Conservation (phyloP, 2,797 vertebrate species). For the Liasis olivaceus region DNA sequence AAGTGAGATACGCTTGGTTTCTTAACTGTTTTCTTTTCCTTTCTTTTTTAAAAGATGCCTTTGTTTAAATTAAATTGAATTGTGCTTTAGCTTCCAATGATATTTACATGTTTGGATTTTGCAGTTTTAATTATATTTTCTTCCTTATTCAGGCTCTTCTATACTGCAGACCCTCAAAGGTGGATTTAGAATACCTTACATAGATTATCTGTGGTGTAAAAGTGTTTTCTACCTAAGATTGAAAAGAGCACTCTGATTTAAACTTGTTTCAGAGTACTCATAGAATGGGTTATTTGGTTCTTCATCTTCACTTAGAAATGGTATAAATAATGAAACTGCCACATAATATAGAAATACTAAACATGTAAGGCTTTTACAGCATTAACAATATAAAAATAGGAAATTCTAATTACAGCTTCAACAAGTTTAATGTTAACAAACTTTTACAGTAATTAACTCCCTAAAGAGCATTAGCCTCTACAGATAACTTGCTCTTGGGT, state of each 20-base stretch:
- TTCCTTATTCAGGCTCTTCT: neutral
- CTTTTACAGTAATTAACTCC: constrained; percentile 49
- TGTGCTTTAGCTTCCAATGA: neutral
- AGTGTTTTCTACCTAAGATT: neutral
- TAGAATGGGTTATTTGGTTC: neutral
- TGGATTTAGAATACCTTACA: neutral
- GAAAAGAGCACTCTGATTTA: neutral
- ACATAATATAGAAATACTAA: neutral
- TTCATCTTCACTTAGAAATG: neutral
- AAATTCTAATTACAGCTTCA: constrained; percentile 30
- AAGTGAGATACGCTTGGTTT: neutral
- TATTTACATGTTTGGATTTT: neutral
- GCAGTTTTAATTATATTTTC: neutral
- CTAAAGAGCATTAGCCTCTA: constrained; percentile 31
- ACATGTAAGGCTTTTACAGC: neutral
- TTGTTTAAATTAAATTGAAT: neutral
- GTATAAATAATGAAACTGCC: neutral
- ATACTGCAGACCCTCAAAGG: neutral
- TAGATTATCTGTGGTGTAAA: neutral
- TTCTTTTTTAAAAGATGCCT: neutral
- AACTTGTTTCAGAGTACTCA: neutral
- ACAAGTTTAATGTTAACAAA: neutral
- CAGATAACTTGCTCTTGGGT: constrained; percentile 17
- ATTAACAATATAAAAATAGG: neutral
- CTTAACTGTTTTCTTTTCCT: neutral